phyloP scores from a whole-genome alignment of 2,113 vertebrate species.

The Mirza zaza region DNA sequence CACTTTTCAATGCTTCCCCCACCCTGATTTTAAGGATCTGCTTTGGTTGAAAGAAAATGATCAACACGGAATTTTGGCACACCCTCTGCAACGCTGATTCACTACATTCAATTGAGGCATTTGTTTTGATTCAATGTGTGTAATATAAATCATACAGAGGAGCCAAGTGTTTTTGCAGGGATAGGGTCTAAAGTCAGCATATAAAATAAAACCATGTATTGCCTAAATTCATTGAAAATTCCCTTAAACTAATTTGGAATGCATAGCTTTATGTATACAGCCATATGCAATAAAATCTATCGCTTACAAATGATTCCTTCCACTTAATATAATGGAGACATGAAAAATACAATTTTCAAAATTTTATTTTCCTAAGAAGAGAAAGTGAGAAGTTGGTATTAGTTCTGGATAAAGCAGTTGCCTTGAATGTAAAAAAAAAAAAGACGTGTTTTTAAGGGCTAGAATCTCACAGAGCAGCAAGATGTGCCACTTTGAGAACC shows the following conservation, averaged over 20 bases:
- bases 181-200: not conserved
- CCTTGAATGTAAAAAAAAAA: not conserved
- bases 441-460: not conserved
- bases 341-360: not conserved
- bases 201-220: not conserved
- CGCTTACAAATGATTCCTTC: not conserved
- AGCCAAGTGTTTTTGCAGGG: not conserved
- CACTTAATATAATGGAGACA: not conserved
- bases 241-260: not conserved
- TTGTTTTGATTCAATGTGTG: not conserved
- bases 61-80: not conserved
- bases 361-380: not conserved
- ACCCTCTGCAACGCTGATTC: not conserved
- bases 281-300: not conserved
- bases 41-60: slow-evolving; percentile 11
- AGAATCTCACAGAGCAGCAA: not conserved
- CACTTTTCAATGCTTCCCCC: not conserved
- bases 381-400: not conserved
- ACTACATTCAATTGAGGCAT: not conserved
- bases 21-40: not conserved
- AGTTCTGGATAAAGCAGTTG: not conserved
- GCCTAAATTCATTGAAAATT: not conserved
- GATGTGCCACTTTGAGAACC: not conserved
- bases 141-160: not conserved
- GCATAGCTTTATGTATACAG: not conserved